phyloP scores from a whole-genome alignment of 1,140 invertebrate species.

The Dreissena rostriformis region DNA sequence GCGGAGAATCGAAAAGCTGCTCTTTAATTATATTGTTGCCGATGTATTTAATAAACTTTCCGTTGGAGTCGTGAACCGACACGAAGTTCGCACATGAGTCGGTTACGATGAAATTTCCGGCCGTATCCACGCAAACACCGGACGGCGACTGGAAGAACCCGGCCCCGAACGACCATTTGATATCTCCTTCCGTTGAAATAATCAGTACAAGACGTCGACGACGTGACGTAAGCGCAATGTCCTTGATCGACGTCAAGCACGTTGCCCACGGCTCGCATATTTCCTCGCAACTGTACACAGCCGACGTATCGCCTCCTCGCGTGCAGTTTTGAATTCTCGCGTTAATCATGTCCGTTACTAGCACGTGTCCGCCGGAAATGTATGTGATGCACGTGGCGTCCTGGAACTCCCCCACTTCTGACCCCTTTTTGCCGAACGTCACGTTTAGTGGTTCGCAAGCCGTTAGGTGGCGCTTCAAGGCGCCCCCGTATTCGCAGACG shows the following conservation, averaged over 20 bases:
- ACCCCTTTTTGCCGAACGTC: slow-evolving; percentile 53
- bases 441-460: no score
- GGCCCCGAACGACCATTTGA: slow-evolving; percentile 46
- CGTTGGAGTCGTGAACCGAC: slow-evolving; percentile 21
- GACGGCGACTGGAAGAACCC: slow-evolving; percentile 46
- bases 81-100: slow-evolving; percentile 46
- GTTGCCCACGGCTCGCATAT: slow-evolving; percentile 52
- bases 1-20: slow-evolving; percentile 52
- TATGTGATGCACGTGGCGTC: slow-evolving; percentile 55
- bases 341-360: slow-evolving; percentile 63
- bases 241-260: slow-evolving; percentile 21
- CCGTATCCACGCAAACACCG: slow-evolving; percentile 33
- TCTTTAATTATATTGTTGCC: slow-evolving; percentile 8
- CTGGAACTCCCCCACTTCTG: slow-evolving; percentile 51
- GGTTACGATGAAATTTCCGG: slow-evolving; percentile 49
- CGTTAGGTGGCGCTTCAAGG: no score
- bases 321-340: slow-evolving; percentile 54
- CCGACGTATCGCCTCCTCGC: not conserved
- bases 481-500: not conserved
- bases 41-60: slow-evolving; percentile 36
- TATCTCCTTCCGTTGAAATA: slow-evolving; percentile 37
- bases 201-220: slow-evolving; percentile 49
- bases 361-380: slow-evolving; percentile 26
- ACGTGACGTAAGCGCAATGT: slow-evolving; percentile 54
- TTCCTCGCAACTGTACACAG: slow-evolving; percentile 43